Evolutionary conservation across 2,888 invertebrate species (phyloP), one percentile per base, ranked within the genome.

Genomic region (Ferrisia virgata): DNA sequence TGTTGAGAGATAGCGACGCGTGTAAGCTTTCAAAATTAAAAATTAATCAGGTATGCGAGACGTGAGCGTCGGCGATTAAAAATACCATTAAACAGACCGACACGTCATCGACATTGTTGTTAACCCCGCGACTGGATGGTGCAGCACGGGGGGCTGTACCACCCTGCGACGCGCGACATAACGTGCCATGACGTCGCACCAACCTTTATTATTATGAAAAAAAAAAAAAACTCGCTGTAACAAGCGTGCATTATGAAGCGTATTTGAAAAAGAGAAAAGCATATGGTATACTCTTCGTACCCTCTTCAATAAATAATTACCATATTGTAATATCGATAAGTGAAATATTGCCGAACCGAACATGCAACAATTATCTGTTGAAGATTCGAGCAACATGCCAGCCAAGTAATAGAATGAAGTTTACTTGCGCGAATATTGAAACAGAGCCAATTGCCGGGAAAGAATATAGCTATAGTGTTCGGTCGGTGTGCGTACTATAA

Each of bases 1-100:
- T 25, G 39, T 40, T 43, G 72, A 47, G 8, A 18, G 47, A 47
- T 47, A 47, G 40, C 40, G 58, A 39, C 36, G 43, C 81, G 58
- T 58, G 82, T 82, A n/a, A 39, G 79, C 31, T 40, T 47, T 47
- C 22, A 47, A 40, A 79, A 79, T 79, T 79, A 79, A 79, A 79
- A 79, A 79, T 79, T 79, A 79, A 79, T 79, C 79, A 79, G 47
- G 79, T 79, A 79, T n/a, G 53, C 79, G 79, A 28, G 28, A 64
- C 58, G 58, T 64, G 58, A 64, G 28, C 3, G 58, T 64, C 13
- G 25, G 11, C 58, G 58, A 64, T 64, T 64, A 64, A 64, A 25
- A 28, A 13, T 28, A 64, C 8, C 58, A 28, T 53, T 53, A 18
- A 18, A 28, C n/a, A 18, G 18, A 64, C 58, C 58, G 58, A n/a